Evolutionary conservation across 2,888 invertebrate genomes (phyloP), one percentile per base, ranked within the genome.

Genomic region (Drosophila ezoana): DNA sequence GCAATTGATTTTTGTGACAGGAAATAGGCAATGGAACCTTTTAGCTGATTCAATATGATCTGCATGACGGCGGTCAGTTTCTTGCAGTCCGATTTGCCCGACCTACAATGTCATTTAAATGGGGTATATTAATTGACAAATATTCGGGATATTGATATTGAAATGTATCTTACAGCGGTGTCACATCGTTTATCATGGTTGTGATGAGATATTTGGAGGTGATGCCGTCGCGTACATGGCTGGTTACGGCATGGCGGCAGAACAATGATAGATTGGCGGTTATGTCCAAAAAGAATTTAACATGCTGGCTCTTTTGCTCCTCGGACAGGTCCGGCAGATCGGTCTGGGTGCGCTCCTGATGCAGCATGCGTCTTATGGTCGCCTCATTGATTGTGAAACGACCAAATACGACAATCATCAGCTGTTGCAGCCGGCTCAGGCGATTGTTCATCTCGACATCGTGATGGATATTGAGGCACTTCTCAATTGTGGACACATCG

Each of bases 361-460:
- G 89, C 11, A 87, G 65, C 78, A 91, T 90, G 37, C 90, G 87
- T 4, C 89, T 88, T 4, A 92, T 80, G n/a, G 89, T 90, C 1
- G 76, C 37, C 40, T 93, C 93, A 69, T 93, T 92, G 1, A 94
- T 87, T 8, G 94, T 92, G 90, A 97, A 97, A 67, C 96, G 94
- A 4, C 95, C 94, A 71, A 97, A 93, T 53, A 97, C 93, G 0
- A 95, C 94, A 60, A 97, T 91, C 95, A 97, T 95, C 41, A 97
- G 93, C 72, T 95, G 94, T 87, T 96, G 96, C 66, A 97, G 93
- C 2, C 96, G 94, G 81, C 94, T 94, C 14, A 96, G 91, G 0
- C 84, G 79, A 48, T 70, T 74, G 9, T 44, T 58, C 62, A 86
- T 35, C 44, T 83, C 79, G 11, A 76, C 47, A 38, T 82, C 66